Evolutionary conservation across 2,888 invertebrate genomes (phyloP), one percentile per base, ranked within the genome.

Genomic region (Branchinecta sandiegonensis): DNA sequence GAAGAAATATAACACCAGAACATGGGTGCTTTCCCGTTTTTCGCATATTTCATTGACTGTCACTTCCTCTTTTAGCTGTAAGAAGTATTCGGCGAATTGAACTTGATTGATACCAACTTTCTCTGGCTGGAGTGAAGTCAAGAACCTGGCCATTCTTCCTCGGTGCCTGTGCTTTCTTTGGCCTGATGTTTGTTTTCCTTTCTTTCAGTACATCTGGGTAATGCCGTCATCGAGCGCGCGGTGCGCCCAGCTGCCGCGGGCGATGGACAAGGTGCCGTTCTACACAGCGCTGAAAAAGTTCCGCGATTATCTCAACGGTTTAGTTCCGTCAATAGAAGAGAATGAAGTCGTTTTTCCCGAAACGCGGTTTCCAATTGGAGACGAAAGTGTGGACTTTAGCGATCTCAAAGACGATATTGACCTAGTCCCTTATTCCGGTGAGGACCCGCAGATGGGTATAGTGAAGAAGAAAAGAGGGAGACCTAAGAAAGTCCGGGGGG

Each of bases 181-280:
- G 37, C 37, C 47, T 65, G 17, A n/a, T 47, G 13, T 65, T 11
- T 10, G 48, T 71, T 56, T 68, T 64, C 72, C 73, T 72, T 71
- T 74, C 68, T 82, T 81, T 13, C 83, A 95, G 94, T 89, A 91
- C 78, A 91, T 95, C 84, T 97, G 93, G 91, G 96, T 97, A 77
- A 95, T 96, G 95, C 96, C 96, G 72, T 96, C 95, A 68, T 95
- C 95, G 67, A 94, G 94, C 76, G 95, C 96, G 67, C 85, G 96
- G 68, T 96, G 94, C 81, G 94, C 96, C 56, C 95, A 96, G 79
- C 82, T 96, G 74, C 96, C 96, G n/a, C 85, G 95, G 74, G 94
- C 95, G 23, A 90, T 93, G 0, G 96, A 97, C 81, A 97, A 97
- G 81, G 93, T 97, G 70, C 96, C 96, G 72, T 97, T 94, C 81